These are phyloP conservation scores for Allobates femoralis DNA, from an alignment of 2,797 vertebrate genomes.

Conservation along the genomic window DNA sequence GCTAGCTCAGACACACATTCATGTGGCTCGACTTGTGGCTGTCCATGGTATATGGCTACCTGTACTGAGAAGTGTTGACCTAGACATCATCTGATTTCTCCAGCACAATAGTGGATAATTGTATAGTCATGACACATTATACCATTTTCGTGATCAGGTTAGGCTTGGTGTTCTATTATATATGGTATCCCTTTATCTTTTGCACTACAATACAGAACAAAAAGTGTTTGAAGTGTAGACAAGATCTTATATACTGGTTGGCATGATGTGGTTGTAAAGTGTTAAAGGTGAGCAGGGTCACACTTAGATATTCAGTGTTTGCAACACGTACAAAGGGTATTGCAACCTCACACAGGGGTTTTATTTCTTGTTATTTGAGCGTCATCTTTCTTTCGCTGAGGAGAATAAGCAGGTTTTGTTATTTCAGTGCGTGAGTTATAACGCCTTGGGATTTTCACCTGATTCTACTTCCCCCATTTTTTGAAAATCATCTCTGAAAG, in stretches of 20 bases:
- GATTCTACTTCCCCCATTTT: conserved; percentile 61
- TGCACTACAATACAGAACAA: not conserved
- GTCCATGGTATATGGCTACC: too few species aligned
- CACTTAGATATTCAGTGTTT: conserved; percentile 53
- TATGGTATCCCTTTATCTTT: not conserved
- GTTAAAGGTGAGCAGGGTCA: conserved; percentile 27
- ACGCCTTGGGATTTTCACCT: conserved; percentile 57
- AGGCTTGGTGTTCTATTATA: not conserved
- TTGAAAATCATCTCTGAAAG: conserved; percentile 64
- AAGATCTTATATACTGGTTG: not conserved
- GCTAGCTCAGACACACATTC: too few species aligned
- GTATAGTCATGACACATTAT: not conserved
- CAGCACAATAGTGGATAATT: not conserved
- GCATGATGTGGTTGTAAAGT: conserved; percentile 38
- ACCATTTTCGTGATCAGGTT: not conserved
- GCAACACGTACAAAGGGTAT: conserved; percentile 34
- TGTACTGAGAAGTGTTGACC: not conserved
- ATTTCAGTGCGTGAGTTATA: conserved; percentile 45
- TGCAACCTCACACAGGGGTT: conserved; percentile 17
- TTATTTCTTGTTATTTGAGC: conserved; percentile 45
- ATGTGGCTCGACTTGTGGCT: too few species aligned
- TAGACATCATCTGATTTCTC: not conserved
- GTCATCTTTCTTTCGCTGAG: conserved; percentile 23
- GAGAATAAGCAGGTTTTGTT: conserved; percentile 51
- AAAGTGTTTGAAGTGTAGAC: conserved; percentile 8